phyloP scores from a whole-genome alignment of 2,113 vertebrate species.

The Riparia riparia region DNA sequence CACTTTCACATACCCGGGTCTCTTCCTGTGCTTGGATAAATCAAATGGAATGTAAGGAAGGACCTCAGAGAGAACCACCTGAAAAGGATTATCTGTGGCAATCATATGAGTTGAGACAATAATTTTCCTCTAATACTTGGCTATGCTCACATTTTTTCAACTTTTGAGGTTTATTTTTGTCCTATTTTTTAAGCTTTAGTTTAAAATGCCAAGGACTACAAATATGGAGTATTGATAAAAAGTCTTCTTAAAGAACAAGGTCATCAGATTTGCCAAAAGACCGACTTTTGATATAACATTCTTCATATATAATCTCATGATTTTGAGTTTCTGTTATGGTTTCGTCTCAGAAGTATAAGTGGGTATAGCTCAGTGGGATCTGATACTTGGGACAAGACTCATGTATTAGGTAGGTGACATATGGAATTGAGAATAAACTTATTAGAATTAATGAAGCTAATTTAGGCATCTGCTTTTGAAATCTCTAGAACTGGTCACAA shows the following conservation, averaged over 20 bases:
- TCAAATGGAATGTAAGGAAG: background rate
- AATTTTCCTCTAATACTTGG: background rate
- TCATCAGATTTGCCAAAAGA: background rate
- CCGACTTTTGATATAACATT: background rate
- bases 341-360: background rate
- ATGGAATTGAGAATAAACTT: background rate
- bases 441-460: background rate
- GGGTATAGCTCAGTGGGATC: background rate
- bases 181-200: background rate
- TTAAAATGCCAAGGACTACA: background rate
- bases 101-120: background rate
- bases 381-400: background rate
- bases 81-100: background rate
- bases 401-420: accelerated
- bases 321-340: background rate
- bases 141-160: background rate
- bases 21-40: background rate
- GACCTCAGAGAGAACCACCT: background rate
- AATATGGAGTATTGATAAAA: background rate
- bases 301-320: background rate
- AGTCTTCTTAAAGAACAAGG: background rate
- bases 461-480: background rate
- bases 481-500: background rate
- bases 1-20: background rate
- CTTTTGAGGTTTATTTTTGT: background rate